Evolutionary conservation across 2,113 vertebrate genomes (phyloP).

Genomic region (Danionella cerebrum): DNA sequence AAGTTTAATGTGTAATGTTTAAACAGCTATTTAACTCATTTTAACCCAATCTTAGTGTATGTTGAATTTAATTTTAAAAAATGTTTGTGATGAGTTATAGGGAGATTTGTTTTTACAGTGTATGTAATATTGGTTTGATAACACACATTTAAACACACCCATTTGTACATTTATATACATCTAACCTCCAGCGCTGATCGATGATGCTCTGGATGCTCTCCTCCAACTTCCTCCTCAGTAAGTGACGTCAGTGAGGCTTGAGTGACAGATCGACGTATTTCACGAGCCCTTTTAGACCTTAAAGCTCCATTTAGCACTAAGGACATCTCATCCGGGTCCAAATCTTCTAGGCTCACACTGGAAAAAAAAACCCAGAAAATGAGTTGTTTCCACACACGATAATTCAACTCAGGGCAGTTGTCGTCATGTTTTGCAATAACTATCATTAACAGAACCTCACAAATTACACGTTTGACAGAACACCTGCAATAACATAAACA

Average conservation of each 20-base stretch:
- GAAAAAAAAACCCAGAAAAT: neutral
- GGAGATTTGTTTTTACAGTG: too few species aligned
- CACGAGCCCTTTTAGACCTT: slow-evolving; percentile 10
- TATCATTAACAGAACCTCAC: neutral
- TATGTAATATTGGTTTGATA: too few species aligned
- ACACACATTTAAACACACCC: too few species aligned
- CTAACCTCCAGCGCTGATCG: slow-evolving; percentile 40
- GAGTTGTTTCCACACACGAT: neutral
- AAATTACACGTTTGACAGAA: neutral
- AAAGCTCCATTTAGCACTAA: slow-evolving; percentile 31
- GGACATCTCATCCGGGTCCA: slow-evolving; percentile 45
- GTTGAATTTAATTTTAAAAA: too few species aligned
- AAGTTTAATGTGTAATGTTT: too few species aligned
- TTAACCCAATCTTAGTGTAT: too few species aligned
- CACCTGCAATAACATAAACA: neutral
- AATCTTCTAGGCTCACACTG: slow-evolving; percentile 49
- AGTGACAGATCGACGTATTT: slow-evolving; percentile 25
- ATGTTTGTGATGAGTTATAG: too few species aligned
- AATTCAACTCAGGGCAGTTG: neutral
- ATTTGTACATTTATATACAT: neutral
- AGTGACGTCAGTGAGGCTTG: slow-evolving; percentile 44
- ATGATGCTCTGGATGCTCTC: slow-evolving; percentile 27
- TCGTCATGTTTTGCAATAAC: neutral
- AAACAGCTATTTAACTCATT: too few species aligned
- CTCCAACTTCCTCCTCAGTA: slow-evolving; percentile 38